phyloP scores from a whole-genome alignment of 2,113 vertebrate species.

The Noturus placidus region DNA sequence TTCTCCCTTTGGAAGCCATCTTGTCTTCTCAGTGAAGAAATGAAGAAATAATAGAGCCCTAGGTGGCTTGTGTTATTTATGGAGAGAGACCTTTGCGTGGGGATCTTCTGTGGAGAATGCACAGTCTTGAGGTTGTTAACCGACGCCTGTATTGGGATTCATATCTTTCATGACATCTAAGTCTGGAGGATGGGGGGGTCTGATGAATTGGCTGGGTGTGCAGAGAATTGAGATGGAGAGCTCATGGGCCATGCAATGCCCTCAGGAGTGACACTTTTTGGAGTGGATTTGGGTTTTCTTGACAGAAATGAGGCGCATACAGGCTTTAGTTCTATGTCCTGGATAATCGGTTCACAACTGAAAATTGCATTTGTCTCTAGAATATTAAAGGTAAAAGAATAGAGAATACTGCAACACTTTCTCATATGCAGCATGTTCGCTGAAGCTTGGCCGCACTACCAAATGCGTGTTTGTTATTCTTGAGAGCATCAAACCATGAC shows the following conservation, averaged over 20 bases:
- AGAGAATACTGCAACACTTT: background rate
- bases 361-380: conserved; percentile 42
- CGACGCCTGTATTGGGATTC: conserved; percentile 32
- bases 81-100: conserved; percentile 54
- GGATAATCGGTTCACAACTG: conserved; percentile 25
- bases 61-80: conserved; percentile 60
- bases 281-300: conserved; percentile 34
- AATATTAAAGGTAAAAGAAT: conserved; percentile 19
- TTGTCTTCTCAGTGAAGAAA: conserved; percentile 40
- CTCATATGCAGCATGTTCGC: background rate
- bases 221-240: conserved; percentile 40
- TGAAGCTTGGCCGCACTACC: conserved; percentile 7
- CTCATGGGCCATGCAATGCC: conserved; percentile 39
- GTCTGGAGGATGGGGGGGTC: conserved; percentile 22
- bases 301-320: conserved; percentile 31
- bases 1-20: conserved; percentile 24
- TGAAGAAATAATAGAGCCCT: conserved; percentile 61
- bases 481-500: conserved; percentile 50
- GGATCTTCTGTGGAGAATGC: conserved; percentile 19
- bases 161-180: conserved; percentile 46
- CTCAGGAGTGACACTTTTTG: conserved; percentile 50
- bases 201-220: conserved; percentile 61
- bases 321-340: conserved; percentile 30
- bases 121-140: conserved; percentile 25
- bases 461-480: conserved; percentile 45